Percentiles rank a stretch among this genome's conserved stretches.
phyloP scores from a whole-genome alignment of 2,888 invertebrate species.

The Eristalis tenax region DNA sequence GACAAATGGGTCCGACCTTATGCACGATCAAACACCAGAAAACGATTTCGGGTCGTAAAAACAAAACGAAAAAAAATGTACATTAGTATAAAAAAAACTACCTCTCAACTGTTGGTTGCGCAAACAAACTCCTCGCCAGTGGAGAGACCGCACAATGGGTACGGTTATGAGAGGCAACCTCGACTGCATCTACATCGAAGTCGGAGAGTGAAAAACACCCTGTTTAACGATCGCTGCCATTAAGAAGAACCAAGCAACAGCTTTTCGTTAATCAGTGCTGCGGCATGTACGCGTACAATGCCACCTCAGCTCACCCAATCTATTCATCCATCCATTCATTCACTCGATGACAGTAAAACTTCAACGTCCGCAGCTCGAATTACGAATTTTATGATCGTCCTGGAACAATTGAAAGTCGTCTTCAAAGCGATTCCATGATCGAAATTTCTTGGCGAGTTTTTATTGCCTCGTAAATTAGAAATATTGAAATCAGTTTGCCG shows the following conservation, averaged over 20 bases:
- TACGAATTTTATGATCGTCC: constrained; percentile 31
- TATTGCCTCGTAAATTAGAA: constrained; percentile 32
- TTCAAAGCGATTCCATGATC: constrained; percentile 26
- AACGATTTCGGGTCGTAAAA: constrained; percentile 2
- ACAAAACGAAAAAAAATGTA: not conserved
- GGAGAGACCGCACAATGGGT: not conserved
- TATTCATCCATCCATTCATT: constrained; percentile 7
- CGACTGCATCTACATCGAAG: not conserved
- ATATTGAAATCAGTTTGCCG: constrained; percentile 16
- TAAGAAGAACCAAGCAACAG: not conserved
- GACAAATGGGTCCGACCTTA: not conserved
- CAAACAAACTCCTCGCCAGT: not conserved
- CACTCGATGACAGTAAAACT: constrained; percentile 32
- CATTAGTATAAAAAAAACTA: not conserved
- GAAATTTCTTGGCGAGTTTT: constrained; percentile 9
- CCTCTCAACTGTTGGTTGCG: not conserved
- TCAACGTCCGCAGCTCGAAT: constrained; percentile 12
- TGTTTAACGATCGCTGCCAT: constrained; percentile 30
- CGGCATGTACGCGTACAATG: not conserved
- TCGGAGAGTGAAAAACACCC: not conserved
- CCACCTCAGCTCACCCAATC: constrained; percentile 1
- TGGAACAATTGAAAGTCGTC: constrained; percentile 39
- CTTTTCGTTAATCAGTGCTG: constrained; percentile 27
- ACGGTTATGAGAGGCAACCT: not conserved
- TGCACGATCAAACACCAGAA: not conserved